Conservation (phyloP, 2,888 invertebrate species). For the Anticlea derivata region DNA sequence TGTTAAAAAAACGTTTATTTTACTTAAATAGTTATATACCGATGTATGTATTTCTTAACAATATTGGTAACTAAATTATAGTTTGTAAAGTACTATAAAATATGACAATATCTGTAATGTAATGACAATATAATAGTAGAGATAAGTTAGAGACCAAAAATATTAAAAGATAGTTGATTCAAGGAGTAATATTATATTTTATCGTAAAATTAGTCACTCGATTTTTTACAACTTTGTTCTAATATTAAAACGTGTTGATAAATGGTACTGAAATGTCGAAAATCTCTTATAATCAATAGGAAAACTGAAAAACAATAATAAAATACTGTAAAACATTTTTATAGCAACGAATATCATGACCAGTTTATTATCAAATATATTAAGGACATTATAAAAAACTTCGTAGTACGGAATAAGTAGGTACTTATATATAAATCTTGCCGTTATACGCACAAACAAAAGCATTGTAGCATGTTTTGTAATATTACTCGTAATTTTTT, state of each 20-base stretch:
- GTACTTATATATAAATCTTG: neutral
- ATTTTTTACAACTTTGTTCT: neutral
- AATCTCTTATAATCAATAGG: too few species aligned
- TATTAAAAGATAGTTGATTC: conserved; percentile 28
- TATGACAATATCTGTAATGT: conserved; percentile 59
- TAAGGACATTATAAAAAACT: neutral
- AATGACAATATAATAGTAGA: conserved; percentile 58
- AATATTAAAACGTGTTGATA: neutral
- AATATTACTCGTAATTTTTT: neutral
- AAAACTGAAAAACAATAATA: neutral
- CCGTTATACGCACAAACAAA: conserved; percentile 18
- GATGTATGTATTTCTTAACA: neutral
- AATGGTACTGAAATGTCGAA: too few species aligned
- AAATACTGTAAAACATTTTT: conserved; percentile 3
- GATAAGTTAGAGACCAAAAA: conserved; percentile 65
- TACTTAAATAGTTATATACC: neutral
- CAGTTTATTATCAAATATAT: conserved; percentile 15
- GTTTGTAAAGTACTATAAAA: conserved; percentile 36
- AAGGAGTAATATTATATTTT: conserved; percentile 19
- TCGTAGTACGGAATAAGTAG: too few species aligned
- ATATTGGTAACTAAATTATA: conserved; percentile 39
- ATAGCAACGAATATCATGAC: conserved; percentile 24
- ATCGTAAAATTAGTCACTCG: neutral
- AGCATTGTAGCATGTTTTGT: conserved; percentile 1
- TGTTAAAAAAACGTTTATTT: neutral